Evolutionary conservation across 2,888 invertebrate genomes (phyloP).

Genomic region (Agrochola lota): DNA sequence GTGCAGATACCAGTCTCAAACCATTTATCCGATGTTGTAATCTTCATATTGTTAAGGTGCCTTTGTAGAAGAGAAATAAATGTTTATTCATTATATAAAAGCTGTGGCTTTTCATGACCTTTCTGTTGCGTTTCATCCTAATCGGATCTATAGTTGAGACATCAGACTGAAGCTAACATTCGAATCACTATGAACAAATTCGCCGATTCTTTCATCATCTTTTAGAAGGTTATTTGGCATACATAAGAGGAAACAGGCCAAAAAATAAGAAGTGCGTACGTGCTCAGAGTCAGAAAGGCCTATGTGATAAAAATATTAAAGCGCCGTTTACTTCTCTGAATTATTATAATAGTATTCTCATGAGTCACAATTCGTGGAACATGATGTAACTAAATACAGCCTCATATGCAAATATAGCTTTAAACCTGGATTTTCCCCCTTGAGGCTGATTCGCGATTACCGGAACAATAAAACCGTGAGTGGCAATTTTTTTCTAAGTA

Average conservation of each 20-base stretch:
- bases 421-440: conserved; percentile 36
- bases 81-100: too few relatives aligned
- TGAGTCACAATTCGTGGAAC: conserved; percentile 36
- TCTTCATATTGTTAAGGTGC: too few relatives aligned
- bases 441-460: not conserved
- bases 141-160: not conserved
- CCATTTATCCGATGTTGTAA: too few relatives aligned
- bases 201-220: not conserved
- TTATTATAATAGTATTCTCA: not conserved
- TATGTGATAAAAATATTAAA: conserved; percentile 30
- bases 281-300: conserved; percentile 16
- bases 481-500: not conserved
- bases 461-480: conserved; percentile 6
- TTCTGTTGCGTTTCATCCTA: not conserved
- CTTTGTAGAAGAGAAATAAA: too few relatives aligned
- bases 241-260: not conserved
- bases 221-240: not conserved
- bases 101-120: too few relatives aligned
- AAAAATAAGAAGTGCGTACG: conserved; percentile 29
- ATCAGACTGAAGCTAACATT: not conserved
- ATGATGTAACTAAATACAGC: conserved; percentile 29
- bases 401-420: conserved; percentile 13
- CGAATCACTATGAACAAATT: not conserved
- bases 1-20: too few relatives aligned
- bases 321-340: conserved; percentile 37